These are phyloP conservation scores for Corythaeola cristata DNA, from an alignment of 2,113 vertebrate species.

Conservation along the genomic window DNA sequence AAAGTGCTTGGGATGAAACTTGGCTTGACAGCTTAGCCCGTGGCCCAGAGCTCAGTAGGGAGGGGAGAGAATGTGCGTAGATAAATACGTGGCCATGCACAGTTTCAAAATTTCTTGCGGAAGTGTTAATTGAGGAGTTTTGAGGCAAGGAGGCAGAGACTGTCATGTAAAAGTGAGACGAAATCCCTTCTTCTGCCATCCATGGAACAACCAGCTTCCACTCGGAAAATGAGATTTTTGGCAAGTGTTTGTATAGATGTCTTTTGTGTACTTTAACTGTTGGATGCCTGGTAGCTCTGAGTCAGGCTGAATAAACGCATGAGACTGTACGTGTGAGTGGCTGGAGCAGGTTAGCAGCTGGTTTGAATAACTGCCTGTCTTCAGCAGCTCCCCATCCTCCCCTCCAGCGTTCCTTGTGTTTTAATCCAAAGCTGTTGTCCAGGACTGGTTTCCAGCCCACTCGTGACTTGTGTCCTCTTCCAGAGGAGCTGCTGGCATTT, in stretches of 20 bases:
- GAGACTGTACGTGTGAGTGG: not conserved
- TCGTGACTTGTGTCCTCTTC: slow-evolving; percentile 6
- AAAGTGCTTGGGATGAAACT: slow-evolving; percentile 50
- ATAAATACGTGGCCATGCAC: not conserved
- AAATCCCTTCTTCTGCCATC: not conserved
- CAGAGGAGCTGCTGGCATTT: not conserved
- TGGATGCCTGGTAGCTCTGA: not conserved
- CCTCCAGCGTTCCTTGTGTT: not conserved
- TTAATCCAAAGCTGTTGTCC: slow-evolving; percentile 16
- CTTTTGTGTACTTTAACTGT: slow-evolving; percentile 11
- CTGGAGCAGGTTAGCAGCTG: slow-evolving; percentile 27
- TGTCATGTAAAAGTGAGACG: not conserved
- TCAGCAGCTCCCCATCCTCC: not conserved
- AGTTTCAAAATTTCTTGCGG: slow-evolving; percentile 15
- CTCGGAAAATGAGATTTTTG: slow-evolving; percentile 23
- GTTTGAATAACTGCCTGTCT: slow-evolving; percentile 53
- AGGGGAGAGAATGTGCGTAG: not conserved
- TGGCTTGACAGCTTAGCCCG: slow-evolving; percentile 29
- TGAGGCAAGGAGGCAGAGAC: not conserved
- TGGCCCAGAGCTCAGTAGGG: not conserved
- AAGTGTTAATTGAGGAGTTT: not conserved
- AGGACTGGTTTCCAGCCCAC: slow-evolving; percentile 24
- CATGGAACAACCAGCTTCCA: not conserved
- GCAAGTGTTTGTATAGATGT: not conserved
- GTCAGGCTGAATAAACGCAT: not conserved